Base-by-base conservation (phyloP, 2,797 vertebrate genomes). In the Acrocephalus scirpaceus region DNA sequence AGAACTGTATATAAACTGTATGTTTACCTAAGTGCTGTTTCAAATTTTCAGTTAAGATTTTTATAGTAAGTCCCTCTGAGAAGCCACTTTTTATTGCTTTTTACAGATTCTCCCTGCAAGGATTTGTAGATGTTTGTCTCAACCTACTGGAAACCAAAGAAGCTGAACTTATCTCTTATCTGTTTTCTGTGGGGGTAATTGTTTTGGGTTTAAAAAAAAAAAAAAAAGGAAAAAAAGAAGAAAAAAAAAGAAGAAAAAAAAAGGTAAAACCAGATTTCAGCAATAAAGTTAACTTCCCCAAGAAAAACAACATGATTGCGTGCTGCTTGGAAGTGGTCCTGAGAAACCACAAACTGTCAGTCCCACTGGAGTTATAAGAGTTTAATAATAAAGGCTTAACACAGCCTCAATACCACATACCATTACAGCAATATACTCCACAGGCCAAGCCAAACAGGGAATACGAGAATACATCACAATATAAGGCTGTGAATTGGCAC, bases 361-460 rank as follows among this genome's bases (percentile, higher is more conserved):
- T 95, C 96, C 86, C 92, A 66, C 22, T 57, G 88, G 94, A 79
- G 48, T 95, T 93, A 34, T 88, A 92, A 74, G 87, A 91, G 82
- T 95, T 96, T 96, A 96, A 94, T 96, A 97, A 94, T 94, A 96
- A 93, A 93, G 76, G 77, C 76, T 95, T 94, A 96, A 75, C 75
- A 53, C 90, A 95, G 92, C 72, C 94, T 71, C 44, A 27, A 26
- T 89, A 92, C 86, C 88, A 81, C 89, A 96, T 92, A 92, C 67
- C 83, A 95, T 54, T 65, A 42, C 60, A 96, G 94, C 29, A 91
- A 93, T 76, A 86, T 8, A 8, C 92, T 79, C 62, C 80, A 54
- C 89, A 94, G 86, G 77, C 78, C 67, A 83, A 94, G 86, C 66
- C 92, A 95, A 95, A 75, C 48, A 72, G 88, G 70, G 78, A 94